Conservation (phyloP, 2,113 vertebrate species). For the Salvelinus fontinalis region DNA sequence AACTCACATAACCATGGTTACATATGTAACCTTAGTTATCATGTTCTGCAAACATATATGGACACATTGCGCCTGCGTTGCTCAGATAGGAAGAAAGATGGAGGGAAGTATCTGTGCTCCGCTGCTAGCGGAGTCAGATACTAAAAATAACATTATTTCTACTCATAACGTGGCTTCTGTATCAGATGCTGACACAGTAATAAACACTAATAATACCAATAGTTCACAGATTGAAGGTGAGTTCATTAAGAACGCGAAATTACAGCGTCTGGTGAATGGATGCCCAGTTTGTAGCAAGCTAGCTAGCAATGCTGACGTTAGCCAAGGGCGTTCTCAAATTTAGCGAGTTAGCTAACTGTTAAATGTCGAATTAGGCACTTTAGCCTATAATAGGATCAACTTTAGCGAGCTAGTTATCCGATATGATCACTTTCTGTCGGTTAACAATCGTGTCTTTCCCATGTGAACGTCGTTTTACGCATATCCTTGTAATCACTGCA, state of each 20-base stretch:
- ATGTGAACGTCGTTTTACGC: background rate
- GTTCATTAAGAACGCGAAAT: constrained; percentile 63
- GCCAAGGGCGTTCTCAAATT: background rate
- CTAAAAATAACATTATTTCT: constrained; percentile 49
- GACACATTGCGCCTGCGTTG: constrained; percentile 25
- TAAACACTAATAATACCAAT: constrained; percentile 75
- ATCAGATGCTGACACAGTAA: constrained; percentile 72
- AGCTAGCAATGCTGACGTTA: constrained; percentile 35
- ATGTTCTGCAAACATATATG: background rate
- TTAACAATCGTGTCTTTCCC: background rate
- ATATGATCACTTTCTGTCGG: background rate
- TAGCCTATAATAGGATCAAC: background rate
- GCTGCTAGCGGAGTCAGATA: constrained; percentile 66
- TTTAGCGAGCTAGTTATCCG: background rate
- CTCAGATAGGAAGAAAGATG: constrained; percentile 58
- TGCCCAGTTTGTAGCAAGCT: constrained; percentile 25
- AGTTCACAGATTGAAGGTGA: constrained; percentile 79
- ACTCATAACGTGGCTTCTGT: constrained; percentile 62
- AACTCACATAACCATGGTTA: too few relatives aligned
- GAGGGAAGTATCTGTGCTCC: constrained; percentile 61
- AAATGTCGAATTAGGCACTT: background rate
- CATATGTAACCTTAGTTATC: too few relatives aligned
- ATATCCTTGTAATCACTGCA: background rate
- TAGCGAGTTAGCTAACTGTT: background rate
- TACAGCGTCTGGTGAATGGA: constrained; percentile 36